Evolutionary conservation across 1,140 invertebrate species (phyloP), one percentile per base, ranked within the genome.

Genomic region (Ptiloglossa arizonensis): DNA sequence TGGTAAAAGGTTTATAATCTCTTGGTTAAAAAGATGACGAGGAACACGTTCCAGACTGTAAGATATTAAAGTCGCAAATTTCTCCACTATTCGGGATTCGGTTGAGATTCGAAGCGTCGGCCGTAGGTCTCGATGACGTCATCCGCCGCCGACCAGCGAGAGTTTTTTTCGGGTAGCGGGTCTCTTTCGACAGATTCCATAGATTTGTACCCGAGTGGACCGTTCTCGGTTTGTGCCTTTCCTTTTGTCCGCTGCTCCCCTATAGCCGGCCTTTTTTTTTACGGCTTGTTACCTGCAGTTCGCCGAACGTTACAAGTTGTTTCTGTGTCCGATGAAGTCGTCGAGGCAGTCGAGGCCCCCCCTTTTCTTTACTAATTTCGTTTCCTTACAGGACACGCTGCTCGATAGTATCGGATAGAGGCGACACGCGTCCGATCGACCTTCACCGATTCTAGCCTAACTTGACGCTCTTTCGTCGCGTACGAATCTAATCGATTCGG

Each of bases 221-320:
- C 54, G 2, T 17, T 22, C 11, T 41, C 11, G n/a, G 15, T 48
- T 68, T 70, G n/a, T 19, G 3, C 22, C 5, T 3, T 77, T 52
- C 44, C 17, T 60, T 15, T 54, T 41, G n/a, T 15, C 44, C 13
- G 13, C 1, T 9, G 1, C 4, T 22, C 5, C 4, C 1, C 9
- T 24, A 8, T 24, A 1, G 15, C 15, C 1, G 1, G 19, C n/a
- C 13, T 44, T 44, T 70, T n/a, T n/a, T 52, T 71, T 52, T 44
- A 71, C 67, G 44, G 46, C 57, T 67, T 44, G 74, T 52, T 71
- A 60, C 74, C 67, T 62, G 66, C 32, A 19, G 48, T 71, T 71
- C 75, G 57, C 35, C n/a, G 75, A 71, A 77, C 48, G 75, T 71
- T 77, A 77, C 75, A 77, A 71, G 75, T 38, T 56, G 75, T 77